Percentiles rank a stretch among this genome's conserved stretches.
Evolutionary conservation across 2,113 vertebrate genomes (phyloP).

Genomic region (Colistium nudipinnis): DNA sequence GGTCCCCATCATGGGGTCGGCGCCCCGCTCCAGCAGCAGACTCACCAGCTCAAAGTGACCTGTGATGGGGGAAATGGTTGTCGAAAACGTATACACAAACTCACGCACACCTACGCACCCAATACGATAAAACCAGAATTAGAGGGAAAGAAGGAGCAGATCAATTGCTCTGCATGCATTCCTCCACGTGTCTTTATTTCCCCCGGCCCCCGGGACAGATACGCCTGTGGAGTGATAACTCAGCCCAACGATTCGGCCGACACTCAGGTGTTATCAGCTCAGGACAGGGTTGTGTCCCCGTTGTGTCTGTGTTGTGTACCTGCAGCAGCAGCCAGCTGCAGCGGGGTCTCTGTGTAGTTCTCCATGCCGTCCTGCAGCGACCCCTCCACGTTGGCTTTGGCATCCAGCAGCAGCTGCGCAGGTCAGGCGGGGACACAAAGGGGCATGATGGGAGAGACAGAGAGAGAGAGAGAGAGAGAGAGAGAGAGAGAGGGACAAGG

Average conservation of each 20-base stretch:
- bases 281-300: neutral
- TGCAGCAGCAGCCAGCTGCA: constrained; percentile 95
- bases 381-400: constrained; percentile 94
- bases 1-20: constrained; percentile 96
- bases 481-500: constrained; percentile 5
- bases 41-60: constrained; percentile 98
- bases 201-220: constrained; percentile 15
- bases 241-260: constrained; percentile 37
- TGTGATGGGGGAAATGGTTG: constrained; percentile 70
- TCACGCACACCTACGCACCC: no score
- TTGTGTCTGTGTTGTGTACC: constrained; percentile 82
- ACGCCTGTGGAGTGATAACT: constrained; percentile 14
- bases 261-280: constrained; percentile 44
- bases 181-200: constrained; percentile 37
- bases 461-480: neutral
- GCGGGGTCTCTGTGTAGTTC: constrained; percentile 97
- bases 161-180: constrained; percentile 32
- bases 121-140: neutral
- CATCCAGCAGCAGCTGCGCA: constrained; percentile 92
- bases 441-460: neutral
- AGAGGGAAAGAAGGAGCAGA: neutral
- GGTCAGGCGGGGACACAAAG: constrained; percentile 31
- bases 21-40: constrained; percentile 95
- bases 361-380: constrained; percentile 96
- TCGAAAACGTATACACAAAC: neutral